Percentiles rank a stretch among this genome's conserved stretches.
phyloP scores from a whole-genome alignment of 2,797 vertebrate species.

The Taeniopygia guttata region DNA sequence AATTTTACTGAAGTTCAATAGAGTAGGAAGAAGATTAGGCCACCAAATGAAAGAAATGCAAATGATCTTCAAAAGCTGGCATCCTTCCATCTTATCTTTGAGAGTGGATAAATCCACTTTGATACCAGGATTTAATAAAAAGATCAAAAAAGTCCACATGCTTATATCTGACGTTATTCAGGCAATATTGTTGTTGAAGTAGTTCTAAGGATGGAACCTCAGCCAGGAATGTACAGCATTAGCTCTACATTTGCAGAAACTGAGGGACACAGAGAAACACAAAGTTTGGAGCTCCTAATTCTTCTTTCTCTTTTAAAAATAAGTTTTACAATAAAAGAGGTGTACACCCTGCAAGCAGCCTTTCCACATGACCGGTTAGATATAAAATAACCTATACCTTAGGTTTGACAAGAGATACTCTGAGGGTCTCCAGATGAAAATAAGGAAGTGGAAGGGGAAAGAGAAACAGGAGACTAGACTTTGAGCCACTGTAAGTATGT shows the following conservation, averaged over 20 bases:
- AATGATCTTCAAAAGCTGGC: constrained; percentile 29
- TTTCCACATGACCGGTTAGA: background rate
- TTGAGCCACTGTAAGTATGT: background rate
- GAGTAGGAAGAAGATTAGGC: constrained; percentile 10
- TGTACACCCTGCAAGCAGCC: background rate
- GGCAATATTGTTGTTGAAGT: background rate
- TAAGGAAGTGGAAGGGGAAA: background rate
- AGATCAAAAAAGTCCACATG: background rate
- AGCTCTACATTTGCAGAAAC: background rate
- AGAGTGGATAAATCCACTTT: constrained; percentile 27
- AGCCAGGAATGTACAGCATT: background rate
- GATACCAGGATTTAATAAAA: constrained; percentile 34
- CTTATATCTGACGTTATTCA: background rate
- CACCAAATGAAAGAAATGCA: constrained; percentile 32
- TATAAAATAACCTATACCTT: background rate
- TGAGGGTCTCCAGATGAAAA: background rate
- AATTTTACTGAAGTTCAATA: constrained; percentile 4
- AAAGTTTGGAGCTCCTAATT: background rate
- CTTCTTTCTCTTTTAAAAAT: background rate
- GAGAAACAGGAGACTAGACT: background rate
- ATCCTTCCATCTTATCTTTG: background rate
- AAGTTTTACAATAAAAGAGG: background rate
- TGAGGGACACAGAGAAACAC: background rate
- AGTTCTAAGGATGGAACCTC: background rate
- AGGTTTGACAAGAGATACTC: background rate